These are phyloP conservation scores for Solenopsis fugax DNA, from an alignment of 1,140 invertebrate species.

Conservation along the genomic window DNA sequence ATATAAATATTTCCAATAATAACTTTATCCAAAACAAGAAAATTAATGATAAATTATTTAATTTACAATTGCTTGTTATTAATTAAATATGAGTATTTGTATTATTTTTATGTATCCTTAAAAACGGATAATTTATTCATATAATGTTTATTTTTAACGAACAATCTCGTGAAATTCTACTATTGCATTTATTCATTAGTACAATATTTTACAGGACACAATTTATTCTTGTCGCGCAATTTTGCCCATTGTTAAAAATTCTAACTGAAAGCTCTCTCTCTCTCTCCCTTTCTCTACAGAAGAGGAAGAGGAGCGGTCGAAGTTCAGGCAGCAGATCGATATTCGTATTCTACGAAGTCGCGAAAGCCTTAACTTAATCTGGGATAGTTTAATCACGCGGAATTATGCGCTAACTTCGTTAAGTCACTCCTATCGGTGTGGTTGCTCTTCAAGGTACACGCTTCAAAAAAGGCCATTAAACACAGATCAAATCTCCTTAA, in stretches of 20 bases:
- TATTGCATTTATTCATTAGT: not conserved
- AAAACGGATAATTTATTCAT: not conserved
- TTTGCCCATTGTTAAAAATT: slow-evolving; percentile 34
- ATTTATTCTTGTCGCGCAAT: slow-evolving; percentile 9
- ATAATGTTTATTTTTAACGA: not conserved
- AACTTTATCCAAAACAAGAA: not conserved
- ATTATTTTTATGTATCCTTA: not conserved
- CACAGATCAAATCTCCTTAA: not conserved
- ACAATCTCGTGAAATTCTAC: not conserved
- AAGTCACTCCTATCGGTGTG: not conserved
- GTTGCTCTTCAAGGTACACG: not conserved
- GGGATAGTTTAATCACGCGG: slow-evolving; percentile 51
- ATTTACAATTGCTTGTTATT: not conserved
- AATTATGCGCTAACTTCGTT: slow-evolving; percentile 51
- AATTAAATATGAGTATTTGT: too few species aligned
- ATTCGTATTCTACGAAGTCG: slow-evolving; percentile 47
- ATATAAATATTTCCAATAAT: too few species aligned
- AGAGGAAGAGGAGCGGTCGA: not conserved
- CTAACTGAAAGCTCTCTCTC: too few species aligned
- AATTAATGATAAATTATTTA: not conserved
- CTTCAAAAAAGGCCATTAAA: not conserved
- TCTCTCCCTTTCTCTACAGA: not conserved
- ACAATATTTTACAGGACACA: not conserved
- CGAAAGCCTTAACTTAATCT: slow-evolving; percentile 49
- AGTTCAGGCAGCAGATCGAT: slow-evolving; percentile 39